Evolutionary conservation across 2,888 invertebrate genomes (phyloP), one percentile per base, ranked within the genome.

Genomic region (Eurois occulta): DNA sequence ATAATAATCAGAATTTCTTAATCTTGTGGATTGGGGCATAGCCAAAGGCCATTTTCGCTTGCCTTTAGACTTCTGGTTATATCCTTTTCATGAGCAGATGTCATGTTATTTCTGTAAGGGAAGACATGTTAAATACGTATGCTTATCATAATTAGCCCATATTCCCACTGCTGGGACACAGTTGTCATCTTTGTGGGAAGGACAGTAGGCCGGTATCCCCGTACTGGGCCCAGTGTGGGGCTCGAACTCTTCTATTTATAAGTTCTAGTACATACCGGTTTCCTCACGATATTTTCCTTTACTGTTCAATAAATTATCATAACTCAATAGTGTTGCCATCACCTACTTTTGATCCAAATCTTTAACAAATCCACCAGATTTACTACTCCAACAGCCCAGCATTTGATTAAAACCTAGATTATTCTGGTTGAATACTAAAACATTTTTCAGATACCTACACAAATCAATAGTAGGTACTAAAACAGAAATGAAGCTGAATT

Each of bases 401-500:
- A 24, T 62, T 77, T 70, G 0, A 62, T 52, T n/a, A 60, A 62
- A 62, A 78, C 24, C n/a, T 16, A n/a, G 46, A 24, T 77, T 41
- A 38, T 66, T 16, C 32, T 8, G 38, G 10, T 21, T 5, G 0
- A 69, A 69, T 62, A 52, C 24, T 67, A 38, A 71, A 79, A 62
- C 13, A 43, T 28, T 77, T 48, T 67, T 10, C 43, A 48, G 18
- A 52, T 75, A n/a, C n/a, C n/a, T n/a, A 58, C 69, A 65, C 28
- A 41, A 80, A 80, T 64, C 32, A 48, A 66, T 69, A 41, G 28
- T n/a, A n/a, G n/a, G n/a, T 62, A 55, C 60, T 48, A 28, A 68
- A 81, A 72, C 41, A 43, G 28, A 74, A 69, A 60, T 32, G 13
- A 58, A 28, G 41, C 62, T 65, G 32, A 52, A 67, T 78, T 66